Percentiles rank a stretch among this genome's conserved stretches.
Conservation (phyloP, 2,113 vertebrate species). For the Micronycteris hirsuta region DNA sequence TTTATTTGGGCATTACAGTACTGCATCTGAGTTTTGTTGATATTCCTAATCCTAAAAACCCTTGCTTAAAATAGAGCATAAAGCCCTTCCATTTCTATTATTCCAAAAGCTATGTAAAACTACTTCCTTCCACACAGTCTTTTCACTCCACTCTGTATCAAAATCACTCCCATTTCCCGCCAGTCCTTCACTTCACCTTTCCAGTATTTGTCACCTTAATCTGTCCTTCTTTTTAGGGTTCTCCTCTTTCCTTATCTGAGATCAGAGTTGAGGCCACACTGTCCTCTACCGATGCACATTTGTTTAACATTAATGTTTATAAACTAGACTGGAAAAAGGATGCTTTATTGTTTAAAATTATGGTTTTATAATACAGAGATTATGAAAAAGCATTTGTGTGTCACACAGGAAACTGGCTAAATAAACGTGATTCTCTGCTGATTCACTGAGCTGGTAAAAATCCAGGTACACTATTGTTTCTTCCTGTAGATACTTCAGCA, state of each 20-base stretch:
- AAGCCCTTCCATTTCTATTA: background rate
- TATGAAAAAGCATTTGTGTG: background rate
- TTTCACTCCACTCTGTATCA: background rate
- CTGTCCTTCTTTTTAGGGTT: background rate
- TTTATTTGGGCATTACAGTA: background rate
- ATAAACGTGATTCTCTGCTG: constrained; percentile 7
- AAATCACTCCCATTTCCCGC: background rate
- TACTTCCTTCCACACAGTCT: background rate
- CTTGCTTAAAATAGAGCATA: background rate
- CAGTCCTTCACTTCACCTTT: background rate
- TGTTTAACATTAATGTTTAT: background rate
- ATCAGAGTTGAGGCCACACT: background rate
- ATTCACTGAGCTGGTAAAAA: constrained; percentile 54
- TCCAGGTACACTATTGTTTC: background rate
- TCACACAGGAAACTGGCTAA: constrained; percentile 1
- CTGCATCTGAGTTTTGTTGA: background rate
- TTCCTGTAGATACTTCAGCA: constrained; percentile 43
- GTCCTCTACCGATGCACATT: background rate
- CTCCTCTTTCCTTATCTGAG: background rate
- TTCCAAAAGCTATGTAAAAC: background rate
- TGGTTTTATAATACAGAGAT: accelerated
- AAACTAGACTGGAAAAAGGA: background rate
- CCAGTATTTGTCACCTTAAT: background rate
- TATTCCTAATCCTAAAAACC: background rate
- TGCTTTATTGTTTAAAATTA: accelerated